A percentile compares a stretch with the other conserved stretches of the same genome.
Conservation (phyloP, 2,113 vertebrate genomes). For the Lophius piscatorius region DNA sequence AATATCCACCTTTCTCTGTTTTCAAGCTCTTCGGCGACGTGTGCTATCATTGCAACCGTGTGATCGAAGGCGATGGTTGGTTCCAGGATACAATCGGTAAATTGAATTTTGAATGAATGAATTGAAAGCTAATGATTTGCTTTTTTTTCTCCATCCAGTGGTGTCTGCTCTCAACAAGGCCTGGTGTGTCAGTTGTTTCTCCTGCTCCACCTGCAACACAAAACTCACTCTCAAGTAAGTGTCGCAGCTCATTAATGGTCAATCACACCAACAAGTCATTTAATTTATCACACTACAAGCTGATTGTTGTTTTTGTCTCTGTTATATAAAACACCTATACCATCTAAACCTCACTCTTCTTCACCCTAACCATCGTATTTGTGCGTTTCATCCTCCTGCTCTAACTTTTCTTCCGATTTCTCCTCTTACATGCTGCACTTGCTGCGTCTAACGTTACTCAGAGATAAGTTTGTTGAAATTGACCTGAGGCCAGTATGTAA, state of each 20-base stretch:
- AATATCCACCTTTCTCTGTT: conserved; percentile 24
- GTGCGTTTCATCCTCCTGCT: conserved; percentile 41
- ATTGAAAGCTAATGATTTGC: conserved; percentile 8
- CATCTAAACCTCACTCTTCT: neutral
- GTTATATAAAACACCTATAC: no score
- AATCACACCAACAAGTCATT: neutral
- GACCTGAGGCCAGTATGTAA: conserved; percentile 97
- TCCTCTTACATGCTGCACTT: conserved; percentile 48
- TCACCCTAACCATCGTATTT: conserved; percentile 16
- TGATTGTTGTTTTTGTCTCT: conserved; percentile 7
- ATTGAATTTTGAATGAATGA: conserved; percentile 3
- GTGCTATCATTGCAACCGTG: conserved; percentile 98
- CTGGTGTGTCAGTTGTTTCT: conserved; percentile 98
- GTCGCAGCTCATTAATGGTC: neutral
- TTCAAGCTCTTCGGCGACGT: conserved; percentile 96
- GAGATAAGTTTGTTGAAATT: conserved; percentile 99
- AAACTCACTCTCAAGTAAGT: conserved; percentile 99
- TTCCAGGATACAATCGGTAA: no score
- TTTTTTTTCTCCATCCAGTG: conserved; percentile 78
- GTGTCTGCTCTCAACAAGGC: conserved; percentile 98
- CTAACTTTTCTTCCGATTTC: conserved; percentile 63
- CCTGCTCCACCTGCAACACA: conserved; percentile 98
- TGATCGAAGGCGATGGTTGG: conserved; percentile 98
- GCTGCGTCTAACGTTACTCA: conserved; percentile 65
- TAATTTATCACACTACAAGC: neutral